phyloP scores from a whole-genome alignment of 2,113 vertebrate genomes.

The Erinaceus europaeus region DNA sequence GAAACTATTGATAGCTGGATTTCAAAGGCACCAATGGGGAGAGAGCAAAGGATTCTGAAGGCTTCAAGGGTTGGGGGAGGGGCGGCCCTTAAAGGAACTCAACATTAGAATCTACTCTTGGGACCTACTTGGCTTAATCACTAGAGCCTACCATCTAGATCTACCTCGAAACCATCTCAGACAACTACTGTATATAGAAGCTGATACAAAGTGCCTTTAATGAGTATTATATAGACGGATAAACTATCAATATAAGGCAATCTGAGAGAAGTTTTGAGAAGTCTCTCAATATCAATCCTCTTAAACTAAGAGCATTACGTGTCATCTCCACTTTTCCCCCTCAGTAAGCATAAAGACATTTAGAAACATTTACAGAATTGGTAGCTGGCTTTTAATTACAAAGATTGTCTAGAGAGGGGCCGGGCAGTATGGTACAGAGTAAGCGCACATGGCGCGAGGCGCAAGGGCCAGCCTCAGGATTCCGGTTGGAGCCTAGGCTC shows the following conservation, averaged over 20 bases:
- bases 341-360: background rate
- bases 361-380: conserved; percentile 30
- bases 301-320: conserved; percentile 7
- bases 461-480: too few species aligned
- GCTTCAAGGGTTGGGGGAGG: background rate
- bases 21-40: background rate
- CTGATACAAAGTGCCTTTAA: background rate
- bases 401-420: too few species aligned
- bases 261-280: background rate
- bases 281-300: conserved; percentile 5
- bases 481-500: too few species aligned
- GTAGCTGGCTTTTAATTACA: background rate
- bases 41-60: background rate
- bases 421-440: too few species aligned
- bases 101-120: background rate
- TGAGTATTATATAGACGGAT: background rate
- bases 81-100: background rate
- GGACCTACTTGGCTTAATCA: background rate
- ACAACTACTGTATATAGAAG: background rate
- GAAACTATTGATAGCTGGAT: conserved; percentile 20
- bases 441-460: too few species aligned
- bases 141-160: background rate
- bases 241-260: background rate
- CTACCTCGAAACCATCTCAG: background rate
- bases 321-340: background rate